Conservation (phyloP, 1,140 invertebrate species). For the Meloidogyne hapla region DNA sequence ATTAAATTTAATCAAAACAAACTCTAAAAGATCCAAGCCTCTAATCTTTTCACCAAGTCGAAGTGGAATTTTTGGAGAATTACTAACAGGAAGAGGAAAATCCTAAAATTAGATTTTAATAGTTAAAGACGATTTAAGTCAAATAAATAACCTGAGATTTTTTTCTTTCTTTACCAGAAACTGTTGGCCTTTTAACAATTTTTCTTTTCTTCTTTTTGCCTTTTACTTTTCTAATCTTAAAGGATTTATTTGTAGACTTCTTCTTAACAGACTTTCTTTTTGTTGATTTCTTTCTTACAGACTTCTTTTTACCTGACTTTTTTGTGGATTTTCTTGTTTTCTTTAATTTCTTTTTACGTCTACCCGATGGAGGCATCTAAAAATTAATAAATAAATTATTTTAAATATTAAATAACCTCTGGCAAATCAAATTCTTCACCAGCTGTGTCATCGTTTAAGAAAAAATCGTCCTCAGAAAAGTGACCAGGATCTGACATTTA, state of each 20-base stretch:
- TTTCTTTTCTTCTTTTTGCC: not conserved
- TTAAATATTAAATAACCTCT: not conserved
- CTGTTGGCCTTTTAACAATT: not conserved
- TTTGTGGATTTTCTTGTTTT: not conserved
- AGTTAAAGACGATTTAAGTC: no score
- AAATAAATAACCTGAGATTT: not conserved
- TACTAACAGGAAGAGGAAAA: not conserved
- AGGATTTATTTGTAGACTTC: not conserved
- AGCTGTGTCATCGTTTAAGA: not conserved
- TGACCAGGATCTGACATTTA: not conserved
- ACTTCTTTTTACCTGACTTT: not conserved
- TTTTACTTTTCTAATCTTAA: not conserved
- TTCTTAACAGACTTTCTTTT: not conserved
- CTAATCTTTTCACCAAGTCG: not conserved
- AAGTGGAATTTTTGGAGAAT: not conserved
- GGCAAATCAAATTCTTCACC: not conserved
- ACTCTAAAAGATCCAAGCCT: not conserved
- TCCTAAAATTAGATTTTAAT: not conserved
- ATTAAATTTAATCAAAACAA: not conserved
- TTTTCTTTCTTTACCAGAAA: not conserved
- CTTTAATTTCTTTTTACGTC: constrained; percentile 1
- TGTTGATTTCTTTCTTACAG: not conserved
- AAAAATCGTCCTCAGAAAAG: not conserved
- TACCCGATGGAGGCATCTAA: not conserved
- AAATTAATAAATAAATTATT: not conserved